These are phyloP conservation scores for Amblyjoppa proteus DNA, from an alignment of 2,888 invertebrate species.

Conservation along the genomic window DNA sequence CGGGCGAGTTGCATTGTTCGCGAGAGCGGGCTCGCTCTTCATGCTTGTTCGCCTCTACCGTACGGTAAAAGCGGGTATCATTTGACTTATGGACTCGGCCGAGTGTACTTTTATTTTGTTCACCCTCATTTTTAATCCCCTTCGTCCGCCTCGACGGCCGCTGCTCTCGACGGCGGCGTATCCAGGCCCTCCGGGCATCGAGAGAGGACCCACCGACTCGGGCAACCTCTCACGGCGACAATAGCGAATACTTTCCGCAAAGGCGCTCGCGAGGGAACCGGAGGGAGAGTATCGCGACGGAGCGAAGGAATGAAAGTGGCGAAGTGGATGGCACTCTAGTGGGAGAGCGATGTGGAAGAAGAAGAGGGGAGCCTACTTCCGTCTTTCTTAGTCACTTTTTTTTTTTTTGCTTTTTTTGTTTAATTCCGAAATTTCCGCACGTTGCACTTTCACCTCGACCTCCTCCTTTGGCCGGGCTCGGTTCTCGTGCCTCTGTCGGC, in stretches of 20 bases:
- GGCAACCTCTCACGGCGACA: conserved; percentile 50
- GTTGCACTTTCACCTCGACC: conserved; percentile 53
- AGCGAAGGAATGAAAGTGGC: conserved; percentile 58
- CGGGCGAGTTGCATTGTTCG: conserved; percentile 60
- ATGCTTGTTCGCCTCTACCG: conserved; percentile 25
- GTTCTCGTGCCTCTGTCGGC: conserved; percentile 47
- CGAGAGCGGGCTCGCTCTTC: conserved; percentile 20
- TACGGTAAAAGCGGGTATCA: conserved; percentile 46
- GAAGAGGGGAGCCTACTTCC: conserved; percentile 26
- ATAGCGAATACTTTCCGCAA: conserved; percentile 56
- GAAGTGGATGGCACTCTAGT: conserved; percentile 53
- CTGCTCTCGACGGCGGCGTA: conserved; percentile 25
- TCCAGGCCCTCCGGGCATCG: conserved; percentile 39
- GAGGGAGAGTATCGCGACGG: conserved; percentile 21
- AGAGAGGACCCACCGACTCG: conserved; percentile 25
- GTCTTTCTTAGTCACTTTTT: conserved; percentile 40
- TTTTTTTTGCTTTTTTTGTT: conserved; percentile 30
- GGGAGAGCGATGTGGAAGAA: conserved; percentile 27
- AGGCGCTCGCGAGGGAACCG: conserved; percentile 27
- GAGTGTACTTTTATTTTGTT: conserved; percentile 54
- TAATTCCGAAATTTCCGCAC: conserved; percentile 57
- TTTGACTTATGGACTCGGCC: conserved; percentile 55
- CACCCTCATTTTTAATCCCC: conserved; percentile 28
- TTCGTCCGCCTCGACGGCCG: background rate
- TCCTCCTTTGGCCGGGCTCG: conserved; percentile 23